Conservation (phyloP, 2,888 invertebrate species). For the Byasa hedistus region DNA sequence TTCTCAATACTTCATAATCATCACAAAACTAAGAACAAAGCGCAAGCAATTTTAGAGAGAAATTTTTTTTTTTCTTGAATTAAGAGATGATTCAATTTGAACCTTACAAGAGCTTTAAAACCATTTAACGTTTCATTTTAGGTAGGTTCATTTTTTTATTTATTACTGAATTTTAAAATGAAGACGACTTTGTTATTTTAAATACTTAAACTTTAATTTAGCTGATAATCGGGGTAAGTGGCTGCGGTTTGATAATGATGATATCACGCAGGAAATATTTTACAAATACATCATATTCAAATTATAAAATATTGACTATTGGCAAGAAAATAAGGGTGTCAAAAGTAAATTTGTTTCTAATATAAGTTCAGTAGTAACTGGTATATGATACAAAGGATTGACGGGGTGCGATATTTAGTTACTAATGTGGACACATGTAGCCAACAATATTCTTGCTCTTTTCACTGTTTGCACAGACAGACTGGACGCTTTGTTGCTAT, state of each 20-base stretch:
- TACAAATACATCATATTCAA: too few species aligned
- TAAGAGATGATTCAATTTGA: background rate
- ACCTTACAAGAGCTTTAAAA: background rate
- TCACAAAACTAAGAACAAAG: background rate
- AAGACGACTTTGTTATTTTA: too few species aligned
- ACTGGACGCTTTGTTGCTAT: constrained; percentile 13
- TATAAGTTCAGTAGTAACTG: background rate
- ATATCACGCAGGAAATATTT: too few species aligned
- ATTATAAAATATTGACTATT: too few species aligned
- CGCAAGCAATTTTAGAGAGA: background rate
- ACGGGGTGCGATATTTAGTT: background rate
- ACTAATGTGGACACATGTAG: background rate
- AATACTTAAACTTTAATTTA: too few species aligned
- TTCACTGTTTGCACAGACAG: background rate
- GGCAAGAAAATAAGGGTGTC: background rate
- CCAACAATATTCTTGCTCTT: background rate
- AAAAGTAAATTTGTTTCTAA: background rate
- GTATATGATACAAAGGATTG: constrained; percentile 1
- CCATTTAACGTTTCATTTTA: too few species aligned
- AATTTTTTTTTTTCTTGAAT: too few species aligned
- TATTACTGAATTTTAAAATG: too few species aligned
- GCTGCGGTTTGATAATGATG: too few species aligned
- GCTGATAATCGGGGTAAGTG: too few species aligned
- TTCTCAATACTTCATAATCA: background rate
- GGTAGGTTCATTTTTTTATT: too few species aligned